Evolutionary conservation across 2,797 vertebrate genomes (phyloP).

Genomic region (Nothura maculosa): DNA sequence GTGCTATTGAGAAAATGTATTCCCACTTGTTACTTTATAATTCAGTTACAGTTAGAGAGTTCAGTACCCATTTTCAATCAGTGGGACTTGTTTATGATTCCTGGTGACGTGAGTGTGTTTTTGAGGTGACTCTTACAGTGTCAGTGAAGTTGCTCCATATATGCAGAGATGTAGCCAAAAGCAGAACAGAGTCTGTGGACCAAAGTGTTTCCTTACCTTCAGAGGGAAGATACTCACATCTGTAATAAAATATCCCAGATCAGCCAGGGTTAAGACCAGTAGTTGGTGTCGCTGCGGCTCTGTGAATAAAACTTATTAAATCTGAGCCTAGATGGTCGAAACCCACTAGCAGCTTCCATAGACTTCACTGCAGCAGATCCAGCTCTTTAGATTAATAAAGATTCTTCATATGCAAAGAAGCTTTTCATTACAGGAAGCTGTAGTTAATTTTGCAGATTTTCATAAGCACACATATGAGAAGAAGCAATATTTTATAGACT

Average conservation of each 20-base stretch:
- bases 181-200: not conserved
- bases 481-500: not conserved
- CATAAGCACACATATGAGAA: not conserved
- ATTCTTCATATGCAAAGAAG: not conserved
- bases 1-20: conserved; percentile 11
- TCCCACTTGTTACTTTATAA: conserved; percentile 3
- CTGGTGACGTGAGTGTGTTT: conserved; percentile 48
- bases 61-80: conserved; percentile 18
- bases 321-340: conserved; percentile 6
- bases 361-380: not conserved
- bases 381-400: not conserved
- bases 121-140: conserved; percentile 18
- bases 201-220: conserved; percentile 51
- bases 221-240: conserved; percentile 47
- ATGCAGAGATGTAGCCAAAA: conserved; percentile 38
- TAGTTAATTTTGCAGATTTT: not conserved
- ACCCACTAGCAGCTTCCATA: not conserved
- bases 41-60: conserved; percentile 7
- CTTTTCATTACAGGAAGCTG: not conserved
- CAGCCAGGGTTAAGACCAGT: conserved; percentile 11
- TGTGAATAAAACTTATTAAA: conserved; percentile 9
- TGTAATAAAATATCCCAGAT: conserved; percentile 45
- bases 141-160: conserved; percentile 43
- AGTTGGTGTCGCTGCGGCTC: conserved; percentile 26
- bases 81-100: not conserved